Percentiles rank a stretch among this genome's conserved stretches.
phyloP scores from a whole-genome alignment of 2,888 invertebrate genomes.

The Drosophila pseudotakahashii region DNA sequence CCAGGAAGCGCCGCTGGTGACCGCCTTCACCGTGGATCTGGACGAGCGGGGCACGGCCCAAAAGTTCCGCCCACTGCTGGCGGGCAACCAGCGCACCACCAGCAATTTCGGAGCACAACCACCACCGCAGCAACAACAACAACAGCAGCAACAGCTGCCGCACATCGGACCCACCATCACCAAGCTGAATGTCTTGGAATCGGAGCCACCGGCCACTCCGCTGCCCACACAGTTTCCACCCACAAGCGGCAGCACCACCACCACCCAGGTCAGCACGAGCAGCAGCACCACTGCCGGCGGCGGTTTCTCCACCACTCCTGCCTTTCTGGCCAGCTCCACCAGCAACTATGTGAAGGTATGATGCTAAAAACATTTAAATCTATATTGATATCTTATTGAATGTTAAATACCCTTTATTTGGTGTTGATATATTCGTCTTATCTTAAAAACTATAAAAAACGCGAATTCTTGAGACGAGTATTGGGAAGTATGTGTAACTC shows the following conservation, averaged over 20 bases:
- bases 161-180: conserved; percentile 81
- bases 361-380: neutral
- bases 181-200: conserved; percentile 78
- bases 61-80: conserved; percentile 90
- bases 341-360: conserved; percentile 67
- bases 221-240: conserved; percentile 71
- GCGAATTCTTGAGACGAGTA: no score
- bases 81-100: conserved; percentile 61
- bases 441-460: no score
- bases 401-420: neutral
- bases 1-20: conserved; percentile 91
- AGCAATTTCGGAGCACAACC: conserved; percentile 11
- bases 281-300: conserved; percentile 28
- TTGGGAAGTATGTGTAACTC: no score
- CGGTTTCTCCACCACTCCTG: conserved; percentile 62
- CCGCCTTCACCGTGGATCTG: conserved; percentile 94
- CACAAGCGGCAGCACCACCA: conserved; percentile 42
- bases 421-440: neutral
- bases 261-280: conserved; percentile 54
- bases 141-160: conserved; percentile 48
- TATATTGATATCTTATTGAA: neutral
- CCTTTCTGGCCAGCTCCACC: conserved; percentile 52
- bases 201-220: conserved; percentile 57
- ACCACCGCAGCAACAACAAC: conserved; percentile 30
- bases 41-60: conserved; percentile 92